Evolutionary conservation across 2,888 invertebrate species (phyloP), one percentile per base, ranked within the genome.

Genomic region (Rapana venosa): DNA sequence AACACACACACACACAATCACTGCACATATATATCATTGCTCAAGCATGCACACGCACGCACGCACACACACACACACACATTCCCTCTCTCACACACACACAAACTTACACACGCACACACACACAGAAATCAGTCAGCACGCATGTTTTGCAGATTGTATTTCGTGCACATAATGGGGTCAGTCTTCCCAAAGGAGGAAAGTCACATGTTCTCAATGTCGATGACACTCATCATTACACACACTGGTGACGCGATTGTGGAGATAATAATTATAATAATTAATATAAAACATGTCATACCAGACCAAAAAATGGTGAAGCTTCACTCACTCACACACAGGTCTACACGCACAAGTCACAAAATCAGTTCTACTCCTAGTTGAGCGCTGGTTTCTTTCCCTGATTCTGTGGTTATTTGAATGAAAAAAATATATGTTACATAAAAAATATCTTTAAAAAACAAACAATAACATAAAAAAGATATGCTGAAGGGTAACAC

Each of bases 101-200:
- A 47, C 47, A 8, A 2, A 47, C 47, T 2, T 8, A 47, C 47
- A 8, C 47, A 47, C 47, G 15, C 61, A 61, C 61, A n/a, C 74
- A 74, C 11, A 30, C 74, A 74, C 30, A 74, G 11, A 70, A 70
- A 70, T 26, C 5, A 17, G 26, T 74, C 22, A n/a, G 26, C 26
- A 22, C 66, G 13, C n/a, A n/a, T n/a, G 11, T 83, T 30, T 83
- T 83, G 22, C 47, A 36, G 47, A 47, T 20, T 83, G 81, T 83
- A 83, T 83, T 83, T 83, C 77, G 81, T 83, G 81, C 81, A 83
- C 81, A 83, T 47, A 36, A 83, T 22, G 26, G 26, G 81, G 47
- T 26, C 79, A n/a, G 81, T 26, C 79, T 35, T 35, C 17, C 79
- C 79, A 35, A 32, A 13, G 35, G 13, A 22, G 79, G 79, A 35